Evolutionary conservation across 2,797 vertebrate genomes (phyloP), one percentile per base, ranked within the genome.

Genomic region (Sandelia bainsii): DNA sequence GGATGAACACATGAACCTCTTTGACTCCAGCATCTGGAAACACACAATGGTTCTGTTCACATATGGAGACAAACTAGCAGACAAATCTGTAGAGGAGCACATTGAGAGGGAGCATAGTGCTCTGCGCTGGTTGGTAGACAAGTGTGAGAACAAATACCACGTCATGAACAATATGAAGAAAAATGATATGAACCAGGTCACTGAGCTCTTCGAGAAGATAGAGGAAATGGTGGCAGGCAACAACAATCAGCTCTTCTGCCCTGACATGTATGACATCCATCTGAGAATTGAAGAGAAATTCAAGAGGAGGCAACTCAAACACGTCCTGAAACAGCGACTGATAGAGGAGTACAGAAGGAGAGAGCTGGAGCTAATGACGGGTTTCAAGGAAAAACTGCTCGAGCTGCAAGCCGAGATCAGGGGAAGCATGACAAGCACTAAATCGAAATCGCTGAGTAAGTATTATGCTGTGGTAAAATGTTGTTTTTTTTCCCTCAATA

Each of bases 121-220:
- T 19, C 53, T 90, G 1, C 20, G 20, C 23, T 79, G 81, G 88
- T 23, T 92, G 62, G 73, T 87, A 2, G 82, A 89, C 46, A 85
- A 61, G 48, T 89, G 90, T 71, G 73, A 75, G 46, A 89, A 90
- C 68, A 85, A 22, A 40, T 87, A 91, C 68, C 86, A 91, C 9
- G 69, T 75, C 0, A 3, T 89, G 2, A 84, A 82, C 69, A 85
- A 87, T 0, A 19, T 23, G 19, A 84, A 72, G 29, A 87, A 66
- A 66, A 3, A 1, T 3, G 49, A 87, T 16, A 3, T 1, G 10
- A 62, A 19, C 22, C 87, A 90, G 76, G 69, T 81, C 11, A 54
- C 29, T 0, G 66, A 83, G 56, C 81, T 91, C 42, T 80, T 87
- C 53, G 72, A 87, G 60, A 88, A 90, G 79, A 77, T 89, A 14